Base-by-base conservation (phyloP, 2,797 vertebrate species). In the Pristis pectinata region DNA sequence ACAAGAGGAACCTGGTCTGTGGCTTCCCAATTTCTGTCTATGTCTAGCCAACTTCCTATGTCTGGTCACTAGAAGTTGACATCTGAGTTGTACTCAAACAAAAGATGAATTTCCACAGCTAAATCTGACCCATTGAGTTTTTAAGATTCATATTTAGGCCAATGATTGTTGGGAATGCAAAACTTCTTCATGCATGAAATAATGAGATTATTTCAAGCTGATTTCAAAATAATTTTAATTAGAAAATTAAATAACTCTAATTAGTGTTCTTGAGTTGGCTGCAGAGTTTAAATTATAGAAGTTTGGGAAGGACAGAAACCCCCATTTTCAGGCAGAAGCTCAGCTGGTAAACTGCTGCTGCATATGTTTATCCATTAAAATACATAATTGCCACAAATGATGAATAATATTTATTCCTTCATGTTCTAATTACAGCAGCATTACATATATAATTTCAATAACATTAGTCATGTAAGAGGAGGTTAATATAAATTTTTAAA, bases 211-310 rank as follows among this genome's bases (percentile, higher is more conserved):
- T 56, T 85, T 85, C 8, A 10, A 10, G 34, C 27, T 59, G 30
- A 59, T 59, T 59, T 59, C 53, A 87, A 34, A 87, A 87, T 56
- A 56, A 85, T 87, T 87, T 87, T 59, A 59, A n/a, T 87, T 59
- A 87, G 13, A 27, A 87, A 87, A 87, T 87, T 85, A 27, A 85
- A 34, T 85, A 53, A 27, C 24, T 30, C 53, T 85, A 56, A 34
- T 83, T 83, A 44, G 27, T 56, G 49, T 13, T 49, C 3, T 41
- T 49, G 82, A 53, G 49, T 30, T 27, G 56, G 27, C 27, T 34
- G 49, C 49, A 85, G 27, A 5, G 49, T 85, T 85, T 44, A 53
- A 85, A 85, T 56, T 22, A 30, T 85, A 22, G 27, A 85, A 64
- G 30, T 59, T n/a, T 53, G 34, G 59, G 27, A 2, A 59, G 49